Base-by-base conservation (phyloP, 2,888 invertebrate genomes). In the Euspilapteryx auroguttella region DNA sequence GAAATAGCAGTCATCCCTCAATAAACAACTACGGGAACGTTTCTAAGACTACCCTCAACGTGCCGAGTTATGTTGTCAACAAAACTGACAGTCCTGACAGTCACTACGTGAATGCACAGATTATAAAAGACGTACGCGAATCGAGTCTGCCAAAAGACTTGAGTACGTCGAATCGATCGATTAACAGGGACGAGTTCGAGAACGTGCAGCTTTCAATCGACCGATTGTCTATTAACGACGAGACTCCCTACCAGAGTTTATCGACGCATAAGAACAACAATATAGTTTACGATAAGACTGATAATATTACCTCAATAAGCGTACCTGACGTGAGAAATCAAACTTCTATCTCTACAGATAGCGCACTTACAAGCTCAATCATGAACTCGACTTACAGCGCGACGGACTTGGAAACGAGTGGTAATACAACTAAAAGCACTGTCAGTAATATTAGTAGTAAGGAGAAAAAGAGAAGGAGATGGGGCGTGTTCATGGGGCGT, bases 401-500 rank as follows among this genome's bases (percentile, higher is more conserved):
- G 25, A 59, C 49, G 2, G 65, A 69, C 14, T 25, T 55, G 30
- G 55, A 62, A 14, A 41, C 40, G 12, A 47, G 44, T 8, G 17
- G 17, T 14, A 37, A 38, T 14, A 39, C 42, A 14, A 39, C 44
- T 12, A 44, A 65, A 37, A 42, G 55, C 13, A 47, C 21, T 5
- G 28, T 28, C 9, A 29, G 12, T n/a, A 30, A 54, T 47, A 26
- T 37, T 37, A 46, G 55, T 26, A 47, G 51, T 23, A 81, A 86
- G 48, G 79, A 82, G 57, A 83, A 82, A 53, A 80, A 81, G 36
- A 59, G 80, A 32, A 77, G 83, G 34, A 58, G 85, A 12, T 86
- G 86, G 85, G 85, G 83, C 9, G 78, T 87, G 43, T 78, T 87
- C 33, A 83, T 85, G 52, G 83, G 83, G 2, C 76, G 86, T 11